Percentiles rank a stretch among this genome's conserved stretches.
Conservation (phyloP, 1,140 invertebrate genomes). For the Anthonomus grandis region DNA sequence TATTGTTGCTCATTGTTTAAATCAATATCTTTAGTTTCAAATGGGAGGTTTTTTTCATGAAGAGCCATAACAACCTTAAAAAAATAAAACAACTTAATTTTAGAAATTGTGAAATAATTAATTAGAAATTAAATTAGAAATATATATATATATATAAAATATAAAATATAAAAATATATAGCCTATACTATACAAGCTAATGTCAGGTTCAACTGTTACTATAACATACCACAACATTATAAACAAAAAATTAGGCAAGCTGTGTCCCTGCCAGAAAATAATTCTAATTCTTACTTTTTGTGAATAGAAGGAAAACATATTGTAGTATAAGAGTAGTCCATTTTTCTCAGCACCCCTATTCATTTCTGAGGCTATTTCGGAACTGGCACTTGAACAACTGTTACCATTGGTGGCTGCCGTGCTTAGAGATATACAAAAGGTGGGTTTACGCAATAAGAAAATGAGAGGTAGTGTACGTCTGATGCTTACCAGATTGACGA, state of each 20-base stretch:
- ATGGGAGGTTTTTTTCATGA: constrained; percentile 69
- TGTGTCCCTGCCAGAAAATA: too few species aligned
- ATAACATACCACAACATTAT: background rate
- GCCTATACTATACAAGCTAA: too few species aligned
- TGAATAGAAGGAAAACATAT: constrained; percentile 71
- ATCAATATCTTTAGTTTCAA: constrained; percentile 61
- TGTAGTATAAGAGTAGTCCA: constrained; percentile 63
- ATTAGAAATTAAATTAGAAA: too few species aligned
- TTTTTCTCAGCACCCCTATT: constrained; percentile 5
- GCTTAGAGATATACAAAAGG: constrained; percentile 9
- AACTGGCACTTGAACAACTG: background rate
- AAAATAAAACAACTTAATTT: too few species aligned
- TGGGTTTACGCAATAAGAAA: constrained; percentile 25
- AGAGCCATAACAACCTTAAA: constrained; percentile 69
- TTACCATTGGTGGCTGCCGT: background rate
- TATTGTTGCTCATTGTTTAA: constrained; percentile 72
- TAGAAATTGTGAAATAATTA: too few species aligned
- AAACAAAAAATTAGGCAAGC: too few species aligned
- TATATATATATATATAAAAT: too few species aligned
- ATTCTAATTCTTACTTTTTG: constrained; percentile 60
- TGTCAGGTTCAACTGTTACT: too few species aligned
- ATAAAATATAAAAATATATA: too few species aligned
- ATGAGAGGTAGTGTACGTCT: constrained; percentile 22
- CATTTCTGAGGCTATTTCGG: constrained; percentile 7
- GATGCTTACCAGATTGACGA: too few species aligned